Evolutionary conservation across 1,140 invertebrate genomes (phyloP), one percentile per base, ranked within the genome.

Genomic region (silkworm (Bombyx mori)): DNA sequence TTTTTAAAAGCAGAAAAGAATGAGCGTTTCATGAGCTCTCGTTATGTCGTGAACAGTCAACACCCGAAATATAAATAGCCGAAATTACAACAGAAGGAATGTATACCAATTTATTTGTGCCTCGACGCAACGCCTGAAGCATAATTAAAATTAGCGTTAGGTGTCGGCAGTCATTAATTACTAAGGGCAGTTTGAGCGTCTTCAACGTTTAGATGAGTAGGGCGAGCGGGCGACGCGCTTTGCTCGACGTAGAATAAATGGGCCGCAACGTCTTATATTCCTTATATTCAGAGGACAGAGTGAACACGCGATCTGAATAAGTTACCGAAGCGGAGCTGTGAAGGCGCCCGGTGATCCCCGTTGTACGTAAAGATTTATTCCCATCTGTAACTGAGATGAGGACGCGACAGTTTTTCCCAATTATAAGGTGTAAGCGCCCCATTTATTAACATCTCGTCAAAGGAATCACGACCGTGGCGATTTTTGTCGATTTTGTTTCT

Each of bases 331-430:
- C 58, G 42, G 61, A 53, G 55, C 57, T 51, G 12, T 18, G 47
- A 61, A 71, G 61, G 65, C 68, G 66, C 62, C 69, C 68, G 63
- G 60, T 70, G 70, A 79, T 77, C 73, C 70, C 71, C 72, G 69
- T 79, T 18, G 78, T 86, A 81, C 76, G 80, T 80, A 79, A 78
- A 86, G 83, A 86, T 86, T 86, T 86, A 86, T 86, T 73, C 76
- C 76, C 80, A 81, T 86, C 79, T 80, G 81, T 84, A 83, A 84
- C 81, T 82, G 79, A 86, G 82, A 75, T 59, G 71, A 62, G 68
- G 74, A 86, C 82, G 82, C 81, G 82, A 82, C 81, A 80, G 63
- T 84, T 84, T 86, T 84, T 83, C 81, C 75, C 79, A 86, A 84
- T 86, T 86, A 86, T 79, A 79, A 82, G 70, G 80, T 79, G 73